Base-by-base conservation (phyloP, 2,888 invertebrate species). In the Vandiemenella viatica region DNA sequence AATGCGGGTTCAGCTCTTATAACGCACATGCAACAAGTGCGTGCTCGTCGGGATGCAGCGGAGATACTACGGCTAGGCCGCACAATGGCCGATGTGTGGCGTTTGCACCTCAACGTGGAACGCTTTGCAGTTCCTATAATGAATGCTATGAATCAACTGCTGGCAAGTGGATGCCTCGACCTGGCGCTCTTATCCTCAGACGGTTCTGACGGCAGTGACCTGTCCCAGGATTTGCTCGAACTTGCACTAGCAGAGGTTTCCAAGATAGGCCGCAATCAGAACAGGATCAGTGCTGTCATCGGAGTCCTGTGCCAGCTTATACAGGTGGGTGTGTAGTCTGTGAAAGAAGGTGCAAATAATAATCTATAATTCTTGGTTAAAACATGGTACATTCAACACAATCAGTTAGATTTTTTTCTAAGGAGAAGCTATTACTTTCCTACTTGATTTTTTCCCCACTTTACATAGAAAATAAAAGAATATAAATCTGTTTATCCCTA, bases 231-330 rank as follows among this genome's bases (percentile, higher is more conserved):
- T 32, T 13, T 32, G 10, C 4, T 32, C 13, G 8, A 8, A 19
- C 15, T 15, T 3, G 22, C 10, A 13, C 8, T 13, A 13, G 8
- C 19, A 17, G 43, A 43, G 15, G 22, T 10, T 8, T 17, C 8
- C n/a, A 21, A 43, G 13, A 13, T 13, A n/a, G 22, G 21, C 10
- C 10, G 8, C 15, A 22, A 15, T 2, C 8, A 10, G n/a, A 32
- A n/a, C 13, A 10, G 32, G n/a, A 13, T 32, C 10, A n/a, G 32
- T 32, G 32, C 13, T 32, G 32, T 32, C 45, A 83, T 91, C 55
- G 86, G 85, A 65, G 82, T 93, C 1, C 72, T 87, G 45, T 89
- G 89, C 61, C 88, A 90, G 61, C 71, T 89, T 44, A 73, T 91
- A 53, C 89, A 89, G 74, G 88, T 87, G 60, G 21, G n/a, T n/a